These are phyloP conservation scores for Teinopalpus imperialis DNA, from an alignment of 2,888 invertebrate genomes.

Conservation along the genomic window DNA sequence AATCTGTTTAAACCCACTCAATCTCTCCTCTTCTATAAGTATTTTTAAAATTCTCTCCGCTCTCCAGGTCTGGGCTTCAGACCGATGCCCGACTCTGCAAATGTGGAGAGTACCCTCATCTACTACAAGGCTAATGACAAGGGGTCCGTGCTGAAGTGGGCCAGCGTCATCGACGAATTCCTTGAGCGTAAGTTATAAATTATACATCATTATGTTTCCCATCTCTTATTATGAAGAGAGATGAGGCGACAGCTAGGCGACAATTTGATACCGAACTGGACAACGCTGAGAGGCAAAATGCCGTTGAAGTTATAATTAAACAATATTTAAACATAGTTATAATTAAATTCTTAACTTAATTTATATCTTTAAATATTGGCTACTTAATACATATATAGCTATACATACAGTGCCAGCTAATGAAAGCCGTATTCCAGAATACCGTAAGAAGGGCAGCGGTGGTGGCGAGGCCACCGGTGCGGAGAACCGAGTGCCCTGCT, in stretches of 20 bases:
- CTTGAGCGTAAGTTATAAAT: slow-evolving; percentile 85
- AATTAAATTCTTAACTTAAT: too few species aligned
- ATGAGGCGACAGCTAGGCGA: too few species aligned
- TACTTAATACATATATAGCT: too few species aligned
- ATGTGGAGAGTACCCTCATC: slow-evolving; percentile 96
- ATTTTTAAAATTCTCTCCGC: neutral
- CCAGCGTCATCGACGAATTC: slow-evolving; percentile 87
- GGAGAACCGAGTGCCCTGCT: slow-evolving; percentile 85
- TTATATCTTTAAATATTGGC: too few species aligned
- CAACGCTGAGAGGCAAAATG: too few species aligned
- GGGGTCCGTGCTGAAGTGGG: slow-evolving; percentile 91
- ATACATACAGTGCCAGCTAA: neutral
- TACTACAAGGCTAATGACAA: slow-evolving; percentile 93
- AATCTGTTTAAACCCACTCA: too few species aligned
- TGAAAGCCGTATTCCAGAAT: slow-evolving; percentile 46
- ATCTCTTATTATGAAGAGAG: too few species aligned
- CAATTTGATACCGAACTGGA: too few species aligned
- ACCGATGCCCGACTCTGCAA: slow-evolving; percentile 94
- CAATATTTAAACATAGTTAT: too few species aligned
- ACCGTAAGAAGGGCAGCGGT: slow-evolving; percentile 76
- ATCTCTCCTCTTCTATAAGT: too few species aligned
- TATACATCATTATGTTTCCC: too few species aligned
- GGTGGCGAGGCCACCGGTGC: slow-evolving; percentile 67
- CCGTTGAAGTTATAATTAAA: too few species aligned
- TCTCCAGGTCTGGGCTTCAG: slow-evolving; percentile 95